phyloP scores from a whole-genome alignment of 2,888 invertebrate species.

The Ectemnius lituratus region DNA sequence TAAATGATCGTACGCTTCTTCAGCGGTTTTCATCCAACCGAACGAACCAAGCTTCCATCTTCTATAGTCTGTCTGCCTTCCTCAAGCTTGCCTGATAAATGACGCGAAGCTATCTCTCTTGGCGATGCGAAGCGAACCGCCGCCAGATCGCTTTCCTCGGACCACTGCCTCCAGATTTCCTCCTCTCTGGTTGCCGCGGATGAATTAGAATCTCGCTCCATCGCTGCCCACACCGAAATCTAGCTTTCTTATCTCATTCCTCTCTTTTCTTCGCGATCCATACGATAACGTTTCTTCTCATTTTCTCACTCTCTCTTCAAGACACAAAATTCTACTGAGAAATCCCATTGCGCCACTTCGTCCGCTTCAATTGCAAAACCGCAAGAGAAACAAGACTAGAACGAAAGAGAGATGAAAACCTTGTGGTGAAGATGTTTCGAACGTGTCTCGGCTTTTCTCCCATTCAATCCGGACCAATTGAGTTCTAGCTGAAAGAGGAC shows the following conservation, averaged over 20 bases:
- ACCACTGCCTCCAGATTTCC: too few species aligned
- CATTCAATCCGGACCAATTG: neutral
- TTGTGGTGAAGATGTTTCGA: neutral
- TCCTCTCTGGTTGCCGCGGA: too few species aligned
- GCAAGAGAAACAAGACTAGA: neutral
- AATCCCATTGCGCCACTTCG: constrained; percentile 14
- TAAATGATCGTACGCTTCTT: constrained; percentile 59
- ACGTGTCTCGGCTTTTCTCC: neutral
- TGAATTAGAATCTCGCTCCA: too few species aligned
- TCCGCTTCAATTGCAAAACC: constrained; percentile 7
- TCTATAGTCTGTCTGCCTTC: constrained; percentile 42
- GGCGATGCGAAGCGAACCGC: too few species aligned
- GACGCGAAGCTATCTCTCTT: too few species aligned
- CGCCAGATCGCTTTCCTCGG: too few species aligned
- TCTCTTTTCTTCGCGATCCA: too few species aligned
- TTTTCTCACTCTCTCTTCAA: too few species aligned
- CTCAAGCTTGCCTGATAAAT: constrained; percentile 22
- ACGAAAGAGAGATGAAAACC: neutral
- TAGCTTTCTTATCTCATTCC: too few species aligned
- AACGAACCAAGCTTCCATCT: constrained; percentile 37
- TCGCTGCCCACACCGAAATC: too few species aligned
- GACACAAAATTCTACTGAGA: neutral
- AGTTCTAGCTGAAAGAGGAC: neutral
- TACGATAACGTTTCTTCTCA: too few species aligned
- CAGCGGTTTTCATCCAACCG: constrained; percentile 57